These are phyloP conservation scores for Cryptotermes secundus DNA, from an alignment of 1,140 invertebrate species.

Conservation along the genomic window DNA sequence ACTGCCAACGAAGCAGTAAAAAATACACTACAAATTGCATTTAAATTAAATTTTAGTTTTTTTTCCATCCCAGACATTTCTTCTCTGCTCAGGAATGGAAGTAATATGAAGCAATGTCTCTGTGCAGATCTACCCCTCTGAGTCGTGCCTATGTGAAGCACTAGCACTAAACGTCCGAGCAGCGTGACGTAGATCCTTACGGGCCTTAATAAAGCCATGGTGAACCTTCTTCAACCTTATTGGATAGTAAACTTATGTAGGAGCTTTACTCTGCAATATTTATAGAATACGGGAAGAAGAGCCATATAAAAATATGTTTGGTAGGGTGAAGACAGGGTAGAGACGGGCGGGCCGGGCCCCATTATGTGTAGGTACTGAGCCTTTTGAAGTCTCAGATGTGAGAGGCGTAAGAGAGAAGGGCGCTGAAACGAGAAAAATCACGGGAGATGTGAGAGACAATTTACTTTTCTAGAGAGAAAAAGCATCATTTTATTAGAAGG, in stretches of 20 bases:
- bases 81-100: neutral
- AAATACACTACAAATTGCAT: neutral
- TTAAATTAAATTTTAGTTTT: conserved; percentile 9
- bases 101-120: neutral
- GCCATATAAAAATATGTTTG: neutral
- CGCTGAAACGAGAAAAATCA: too few relatives aligned
- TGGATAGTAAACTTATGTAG: neutral
- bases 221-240: neutral
- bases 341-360: too few relatives aligned
- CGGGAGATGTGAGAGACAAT: too few relatives aligned
- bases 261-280: neutral
- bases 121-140: neutral
- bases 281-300: neutral
- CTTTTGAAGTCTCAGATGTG: too few relatives aligned
- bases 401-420: too few relatives aligned
- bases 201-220: neutral
- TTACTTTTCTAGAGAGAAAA: too few relatives aligned
- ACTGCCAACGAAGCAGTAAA: neutral
- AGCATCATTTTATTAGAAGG: too few relatives aligned
- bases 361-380: too few relatives aligned
- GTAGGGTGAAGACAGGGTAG: neutral
- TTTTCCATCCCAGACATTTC: neutral
- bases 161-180: neutral
- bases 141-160: neutral
- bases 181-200: neutral